Evolutionary conservation across 2,797 vertebrate species (phyloP).

Genomic region (Leontopithecus rosalia): DNA sequence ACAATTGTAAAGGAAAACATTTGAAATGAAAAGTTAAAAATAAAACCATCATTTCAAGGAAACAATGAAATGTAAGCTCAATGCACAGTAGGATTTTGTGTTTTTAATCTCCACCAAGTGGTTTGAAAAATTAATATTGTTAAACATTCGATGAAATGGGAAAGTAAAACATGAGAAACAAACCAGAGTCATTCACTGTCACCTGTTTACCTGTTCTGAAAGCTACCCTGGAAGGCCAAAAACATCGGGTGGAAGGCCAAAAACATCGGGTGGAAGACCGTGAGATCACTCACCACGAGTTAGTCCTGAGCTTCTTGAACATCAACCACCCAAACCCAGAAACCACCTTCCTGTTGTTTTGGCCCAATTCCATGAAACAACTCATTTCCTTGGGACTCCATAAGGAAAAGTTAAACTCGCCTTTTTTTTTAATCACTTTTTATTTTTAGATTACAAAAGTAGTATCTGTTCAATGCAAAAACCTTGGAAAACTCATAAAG

Average conservation of each 20-base stretch:
- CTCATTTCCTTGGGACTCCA: neutral
- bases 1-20: neutral
- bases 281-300: neutral
- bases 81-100: too few relatives aligned
- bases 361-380: neutral
- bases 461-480: neutral
- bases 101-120: neutral
- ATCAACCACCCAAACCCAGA: neutral
- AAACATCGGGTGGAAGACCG: neutral
- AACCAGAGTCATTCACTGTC: neutral
- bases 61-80: neutral
- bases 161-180: neutral
- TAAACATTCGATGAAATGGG: neutral
- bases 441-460: slow-evolving; percentile 3
- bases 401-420: neutral
- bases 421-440: neutral
- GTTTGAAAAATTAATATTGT: neutral
- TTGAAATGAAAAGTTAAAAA: neutral
- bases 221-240: neutral
- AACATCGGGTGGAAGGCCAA: neutral
- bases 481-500: neutral
- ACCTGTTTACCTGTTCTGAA: neutral
- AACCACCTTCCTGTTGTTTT: neutral
- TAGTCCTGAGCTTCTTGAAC: neutral
- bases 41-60: neutral